Evolutionary conservation across 2,113 vertebrate genomes (phyloP).

Genomic region (Tenebrosternarchus preto): DNA sequence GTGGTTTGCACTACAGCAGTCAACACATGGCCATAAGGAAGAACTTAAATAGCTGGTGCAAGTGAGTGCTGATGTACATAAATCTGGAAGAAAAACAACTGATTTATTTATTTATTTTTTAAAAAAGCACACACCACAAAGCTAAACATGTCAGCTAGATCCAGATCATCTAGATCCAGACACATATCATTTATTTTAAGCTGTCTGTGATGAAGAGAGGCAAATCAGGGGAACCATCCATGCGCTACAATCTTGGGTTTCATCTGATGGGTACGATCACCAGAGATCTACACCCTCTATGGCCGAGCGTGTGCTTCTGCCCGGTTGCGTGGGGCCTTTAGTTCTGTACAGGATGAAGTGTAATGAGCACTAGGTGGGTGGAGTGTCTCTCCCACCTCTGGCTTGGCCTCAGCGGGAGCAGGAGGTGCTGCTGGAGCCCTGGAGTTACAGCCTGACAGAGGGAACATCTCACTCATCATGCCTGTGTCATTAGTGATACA

Average conservation of each 20-base stretch:
- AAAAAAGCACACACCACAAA: background rate
- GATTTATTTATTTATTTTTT: background rate
- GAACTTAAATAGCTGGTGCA: background rate
- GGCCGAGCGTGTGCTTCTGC: background rate
- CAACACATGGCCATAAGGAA: background rate
- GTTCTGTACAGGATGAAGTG: conserved; percentile 28
- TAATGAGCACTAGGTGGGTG: conserved; percentile 31
- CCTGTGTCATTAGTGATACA: conserved; percentile 38
- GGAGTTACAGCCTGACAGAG: conserved; percentile 41
- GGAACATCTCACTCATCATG: conserved; percentile 24
- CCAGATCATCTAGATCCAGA: background rate
- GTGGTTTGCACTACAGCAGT: background rate
- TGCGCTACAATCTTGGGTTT: background rate
- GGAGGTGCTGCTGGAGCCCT: conserved; percentile 36
- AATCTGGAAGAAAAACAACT: background rate
- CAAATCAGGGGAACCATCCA: too few relatives aligned
- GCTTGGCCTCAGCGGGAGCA: conserved; percentile 29
- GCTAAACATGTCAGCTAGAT: too few relatives aligned
- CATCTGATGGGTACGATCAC: background rate
- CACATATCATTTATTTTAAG: background rate
- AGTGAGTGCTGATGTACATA: background rate
- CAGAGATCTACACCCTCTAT: background rate
- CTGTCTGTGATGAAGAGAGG: too few relatives aligned
- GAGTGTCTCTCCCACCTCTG: conserved; percentile 39
- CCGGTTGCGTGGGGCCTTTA: conserved; percentile 32